phyloP scores from a whole-genome alignment of 2,797 vertebrate genomes.

The Ficedula albicollis region DNA sequence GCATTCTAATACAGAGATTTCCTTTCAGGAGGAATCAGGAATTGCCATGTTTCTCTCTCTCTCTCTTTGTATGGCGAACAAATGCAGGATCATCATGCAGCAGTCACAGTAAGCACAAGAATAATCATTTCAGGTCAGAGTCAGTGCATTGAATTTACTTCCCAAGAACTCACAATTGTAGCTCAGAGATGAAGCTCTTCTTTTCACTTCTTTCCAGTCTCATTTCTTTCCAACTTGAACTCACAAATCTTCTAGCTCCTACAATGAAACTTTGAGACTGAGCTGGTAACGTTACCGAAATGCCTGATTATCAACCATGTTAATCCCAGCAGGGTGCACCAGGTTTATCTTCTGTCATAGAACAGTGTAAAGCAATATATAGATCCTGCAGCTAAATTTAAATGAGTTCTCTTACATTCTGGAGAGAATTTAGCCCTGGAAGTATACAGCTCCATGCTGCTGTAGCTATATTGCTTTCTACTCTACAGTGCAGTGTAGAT shows the following conservation, averaged over 20 bases:
- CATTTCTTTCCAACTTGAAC: background rate
- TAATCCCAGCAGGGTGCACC: background rate
- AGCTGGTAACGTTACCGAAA: background rate
- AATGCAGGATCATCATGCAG: background rate
- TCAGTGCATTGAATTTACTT: background rate
- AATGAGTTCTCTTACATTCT: background rate
- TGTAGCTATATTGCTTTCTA: background rate
- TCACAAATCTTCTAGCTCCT: background rate
- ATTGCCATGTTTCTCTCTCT: background rate
- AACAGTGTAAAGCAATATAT: background rate
- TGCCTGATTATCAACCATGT: background rate
- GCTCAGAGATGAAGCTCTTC: background rate
- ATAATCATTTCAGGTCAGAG: background rate
- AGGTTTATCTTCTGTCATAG: background rate
- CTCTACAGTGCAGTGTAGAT: background rate
- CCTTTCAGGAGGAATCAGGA: background rate
- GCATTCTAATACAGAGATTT: background rate
- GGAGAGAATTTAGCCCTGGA: background rate
- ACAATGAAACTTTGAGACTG: background rate
- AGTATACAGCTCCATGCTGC: background rate
- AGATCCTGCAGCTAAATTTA: constrained; percentile 4
- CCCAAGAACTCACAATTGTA: background rate
- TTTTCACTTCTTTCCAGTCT: background rate
- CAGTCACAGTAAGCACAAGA: background rate
- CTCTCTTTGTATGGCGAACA: background rate